Evolutionary conservation across 2,888 invertebrate genomes (phyloP).

Genomic region (Scrobipalpa atriplicella): DNA sequence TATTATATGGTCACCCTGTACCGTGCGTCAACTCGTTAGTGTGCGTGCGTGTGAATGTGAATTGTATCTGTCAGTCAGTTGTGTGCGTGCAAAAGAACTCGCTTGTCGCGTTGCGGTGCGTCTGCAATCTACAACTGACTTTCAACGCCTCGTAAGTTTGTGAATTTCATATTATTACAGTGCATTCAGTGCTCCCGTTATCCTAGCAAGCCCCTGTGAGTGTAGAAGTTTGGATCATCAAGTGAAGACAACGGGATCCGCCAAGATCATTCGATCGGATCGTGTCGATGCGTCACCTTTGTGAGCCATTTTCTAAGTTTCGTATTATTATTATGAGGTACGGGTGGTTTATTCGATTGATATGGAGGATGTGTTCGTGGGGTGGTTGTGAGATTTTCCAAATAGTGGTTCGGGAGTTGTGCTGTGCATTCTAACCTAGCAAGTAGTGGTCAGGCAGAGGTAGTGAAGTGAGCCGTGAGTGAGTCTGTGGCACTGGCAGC

Average conservation of each 20-base stretch:
- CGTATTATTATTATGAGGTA: conserved; percentile 48
- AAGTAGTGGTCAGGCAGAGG: conserved; percentile 14
- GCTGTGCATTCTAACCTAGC: conserved; percentile 63
- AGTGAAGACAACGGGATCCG: conserved; percentile 46
- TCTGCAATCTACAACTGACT: conserved; percentile 79
- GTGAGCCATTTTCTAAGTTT: conserved; percentile 78
- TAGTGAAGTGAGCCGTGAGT: conserved; percentile 13
- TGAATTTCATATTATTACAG: conserved; percentile 63
- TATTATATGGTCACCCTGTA: neutral
- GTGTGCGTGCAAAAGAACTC: conserved; percentile 67
- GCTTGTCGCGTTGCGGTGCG: conserved; percentile 73
- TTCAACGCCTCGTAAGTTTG: conserved; percentile 82
- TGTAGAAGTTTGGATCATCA: conserved; percentile 37
- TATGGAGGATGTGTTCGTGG: neutral
- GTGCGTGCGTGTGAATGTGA: conserved; percentile 47
- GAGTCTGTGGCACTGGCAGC: conserved; percentile 18
- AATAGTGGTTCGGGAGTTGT: conserved; percentile 32
- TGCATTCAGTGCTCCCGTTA: conserved; percentile 57
- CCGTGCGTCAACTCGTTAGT: neutral
- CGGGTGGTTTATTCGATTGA: neutral
- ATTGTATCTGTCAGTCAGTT: conserved; percentile 39
- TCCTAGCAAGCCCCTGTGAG: conserved; percentile 40
- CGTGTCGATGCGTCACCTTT: conserved; percentile 82
- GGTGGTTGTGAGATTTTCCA: conserved; percentile 31
- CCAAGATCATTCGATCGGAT: conserved; percentile 75